Evolutionary conservation across 2,797 vertebrate species (phyloP).

Genomic region (Macropus fuliginosus): DNA sequence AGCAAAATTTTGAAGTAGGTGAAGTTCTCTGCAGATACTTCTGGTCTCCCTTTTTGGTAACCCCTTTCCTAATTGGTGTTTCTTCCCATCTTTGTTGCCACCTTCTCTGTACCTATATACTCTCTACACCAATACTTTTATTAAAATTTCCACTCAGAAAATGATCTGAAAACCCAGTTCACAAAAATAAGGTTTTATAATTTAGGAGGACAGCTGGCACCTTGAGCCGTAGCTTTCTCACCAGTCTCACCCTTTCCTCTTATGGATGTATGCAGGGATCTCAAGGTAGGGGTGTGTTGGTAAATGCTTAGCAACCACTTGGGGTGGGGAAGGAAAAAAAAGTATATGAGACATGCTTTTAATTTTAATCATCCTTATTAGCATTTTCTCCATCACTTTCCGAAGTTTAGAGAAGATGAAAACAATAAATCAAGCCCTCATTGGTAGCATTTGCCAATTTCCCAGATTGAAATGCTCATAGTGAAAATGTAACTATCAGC

Average conservation of each 20-base stretch:
- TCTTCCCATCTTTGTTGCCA: not conserved
- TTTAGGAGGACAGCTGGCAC: not conserved
- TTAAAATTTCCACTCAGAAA: not conserved
- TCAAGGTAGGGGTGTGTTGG: not conserved
- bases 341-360: not conserved
- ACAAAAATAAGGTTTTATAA: not conserved
- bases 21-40: not conserved
- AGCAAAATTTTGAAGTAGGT: not conserved
- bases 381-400: not conserved
- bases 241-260: not conserved
- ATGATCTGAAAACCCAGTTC: not conserved
- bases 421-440: not conserved
- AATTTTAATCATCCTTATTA: not conserved
- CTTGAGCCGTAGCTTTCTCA: not conserved
- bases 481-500: not conserved
- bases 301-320: not conserved
- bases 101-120: not conserved
- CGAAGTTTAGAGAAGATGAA: not conserved
- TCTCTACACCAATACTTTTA: not conserved
- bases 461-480: not conserved
- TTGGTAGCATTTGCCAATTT: not conserved
- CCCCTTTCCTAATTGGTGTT: not conserved
- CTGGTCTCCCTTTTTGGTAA: not conserved
- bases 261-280: not conserved
- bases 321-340: not conserved